Evolutionary conservation across 2,888 invertebrate species (phyloP).

Genomic region (Cotesia congregata): DNA sequence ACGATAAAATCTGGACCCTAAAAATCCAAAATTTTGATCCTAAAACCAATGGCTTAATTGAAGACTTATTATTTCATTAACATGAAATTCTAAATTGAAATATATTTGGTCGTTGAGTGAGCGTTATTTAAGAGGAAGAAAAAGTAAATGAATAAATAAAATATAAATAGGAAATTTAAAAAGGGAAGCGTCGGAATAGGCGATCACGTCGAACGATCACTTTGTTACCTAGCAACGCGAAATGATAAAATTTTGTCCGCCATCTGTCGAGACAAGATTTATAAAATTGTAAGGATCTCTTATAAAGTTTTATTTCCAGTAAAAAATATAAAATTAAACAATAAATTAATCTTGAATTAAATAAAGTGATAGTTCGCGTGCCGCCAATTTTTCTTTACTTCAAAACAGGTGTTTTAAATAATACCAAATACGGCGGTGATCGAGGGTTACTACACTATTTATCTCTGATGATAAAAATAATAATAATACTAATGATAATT

Average conservation of each 20-base stretch:
- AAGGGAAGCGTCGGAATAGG: slow-evolving; percentile 20
- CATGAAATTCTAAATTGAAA: not conserved
- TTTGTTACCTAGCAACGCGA: slow-evolving; percentile 18
- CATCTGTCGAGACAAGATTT: not conserved
- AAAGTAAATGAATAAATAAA: not conserved
- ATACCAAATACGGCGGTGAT: slow-evolving; percentile 45
- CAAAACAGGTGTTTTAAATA: slow-evolving; percentile 17
- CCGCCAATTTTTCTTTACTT: not conserved
- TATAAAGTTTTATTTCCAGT: not conserved
- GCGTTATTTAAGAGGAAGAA: slow-evolving; percentile 6
- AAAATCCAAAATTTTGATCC: not conserved
- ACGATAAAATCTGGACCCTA: not conserved
- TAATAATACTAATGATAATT: slow-evolving; percentile 22
- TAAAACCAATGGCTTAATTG: slow-evolving; percentile 5
- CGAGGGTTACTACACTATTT: slow-evolving; percentile 45
- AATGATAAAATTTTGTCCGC: slow-evolving; percentile 25
- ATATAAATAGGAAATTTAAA: slow-evolving; percentile 1
- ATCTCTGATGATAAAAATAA: slow-evolving; percentile 45
- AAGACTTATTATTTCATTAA: not conserved
- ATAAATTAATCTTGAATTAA: not conserved
- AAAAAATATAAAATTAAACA: slow-evolving; percentile 23
- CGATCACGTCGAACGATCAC: slow-evolving; percentile 18
- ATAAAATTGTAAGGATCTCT: slow-evolving; percentile 1
- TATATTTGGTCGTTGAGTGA: not conserved
- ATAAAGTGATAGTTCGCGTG: not conserved